phyloP scores from a whole-genome alignment of 2,797 vertebrate species.

The Sandelia bainsii region DNA sequence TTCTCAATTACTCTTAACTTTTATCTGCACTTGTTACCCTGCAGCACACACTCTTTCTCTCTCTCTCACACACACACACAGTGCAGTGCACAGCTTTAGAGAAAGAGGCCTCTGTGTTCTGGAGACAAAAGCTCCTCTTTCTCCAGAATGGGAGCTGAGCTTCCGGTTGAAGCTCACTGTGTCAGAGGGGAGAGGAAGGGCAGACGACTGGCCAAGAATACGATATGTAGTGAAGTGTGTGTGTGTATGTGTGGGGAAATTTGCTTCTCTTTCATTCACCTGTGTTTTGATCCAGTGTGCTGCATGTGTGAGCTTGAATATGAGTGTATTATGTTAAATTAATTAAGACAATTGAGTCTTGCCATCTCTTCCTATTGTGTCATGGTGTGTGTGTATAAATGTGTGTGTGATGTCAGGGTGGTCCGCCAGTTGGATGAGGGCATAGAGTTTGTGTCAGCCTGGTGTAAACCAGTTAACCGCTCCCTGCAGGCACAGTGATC shows the following conservation, averaged over 20 bases:
- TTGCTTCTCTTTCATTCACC: slow-evolving; percentile 40
- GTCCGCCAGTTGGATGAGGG: slow-evolving; percentile 70
- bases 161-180: slow-evolving; percentile 90
- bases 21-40: slow-evolving; percentile 77
- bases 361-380: background rate
- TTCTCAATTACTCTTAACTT: slow-evolving; percentile 74
- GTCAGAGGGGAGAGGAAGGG: slow-evolving; percentile 87
- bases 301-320: slow-evolving; percentile 45
- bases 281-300: slow-evolving; percentile 42
- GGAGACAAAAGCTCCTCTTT: slow-evolving; percentile 88
- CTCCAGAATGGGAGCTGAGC: slow-evolving; percentile 83
- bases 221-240: slow-evolving; percentile 64
- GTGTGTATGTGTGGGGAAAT: slow-evolving; percentile 34
- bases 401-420: slow-evolving; percentile 59
- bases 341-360: slow-evolving; percentile 38
- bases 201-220: slow-evolving; percentile 83
- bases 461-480: slow-evolving; percentile 75
- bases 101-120: slow-evolving; percentile 87
- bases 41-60: slow-evolving; percentile 38
- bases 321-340: slow-evolving; percentile 36
- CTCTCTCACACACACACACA: slow-evolving; percentile 50
- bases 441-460: slow-evolving; percentile 85
- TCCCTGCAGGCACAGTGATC: slow-evolving; percentile 65
- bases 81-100: slow-evolving; percentile 46
- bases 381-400: slow-evolving; percentile 1